Percentiles rank a stretch among this genome's conserved stretches.
These are phyloP conservation scores for Lepidotrigona ventralis DNA, from an alignment of 1,140 invertebrate genomes.

Conservation along the genomic window DNA sequence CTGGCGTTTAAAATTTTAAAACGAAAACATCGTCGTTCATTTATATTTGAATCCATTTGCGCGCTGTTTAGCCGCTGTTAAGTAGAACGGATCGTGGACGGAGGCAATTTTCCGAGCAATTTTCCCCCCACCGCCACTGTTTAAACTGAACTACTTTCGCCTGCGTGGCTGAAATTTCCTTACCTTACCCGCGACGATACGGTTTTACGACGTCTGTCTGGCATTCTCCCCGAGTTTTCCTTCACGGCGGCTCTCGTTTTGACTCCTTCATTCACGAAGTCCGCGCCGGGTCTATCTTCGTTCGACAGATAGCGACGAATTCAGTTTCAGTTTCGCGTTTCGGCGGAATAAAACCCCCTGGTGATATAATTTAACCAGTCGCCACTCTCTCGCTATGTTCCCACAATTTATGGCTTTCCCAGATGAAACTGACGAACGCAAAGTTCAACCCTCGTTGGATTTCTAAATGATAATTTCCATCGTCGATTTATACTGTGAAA, in stretches of 20 bases:
- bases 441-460: not conserved
- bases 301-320: conserved; percentile 41
- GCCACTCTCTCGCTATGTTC: not conserved
- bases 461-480: no score
- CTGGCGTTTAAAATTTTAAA: no score
- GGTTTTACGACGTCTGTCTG: conserved; percentile 21
- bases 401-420: conserved; percentile 16
- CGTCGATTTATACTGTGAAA: no score
- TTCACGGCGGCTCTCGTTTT: conserved; percentile 5
- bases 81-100: not conserved
- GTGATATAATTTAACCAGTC: conserved; percentile 29
- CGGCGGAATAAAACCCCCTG: not conserved
- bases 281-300: not conserved
- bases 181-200: not conserved
- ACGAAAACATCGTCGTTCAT: not conserved
- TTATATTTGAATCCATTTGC: not conserved
- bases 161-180: conserved; percentile 18
- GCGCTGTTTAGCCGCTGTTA: not conserved
- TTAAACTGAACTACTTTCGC: not conserved
- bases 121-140: not conserved
- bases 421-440: not conserved
- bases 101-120: not conserved
- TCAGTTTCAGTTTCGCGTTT: conserved; percentile 32
- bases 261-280: conserved; percentile 12
- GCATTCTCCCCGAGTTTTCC: conserved; percentile 32